These are phyloP conservation scores for Rugalucina vietnamica DNA, from an alignment of 2,888 invertebrate genomes.

Conservation along the genomic window DNA sequence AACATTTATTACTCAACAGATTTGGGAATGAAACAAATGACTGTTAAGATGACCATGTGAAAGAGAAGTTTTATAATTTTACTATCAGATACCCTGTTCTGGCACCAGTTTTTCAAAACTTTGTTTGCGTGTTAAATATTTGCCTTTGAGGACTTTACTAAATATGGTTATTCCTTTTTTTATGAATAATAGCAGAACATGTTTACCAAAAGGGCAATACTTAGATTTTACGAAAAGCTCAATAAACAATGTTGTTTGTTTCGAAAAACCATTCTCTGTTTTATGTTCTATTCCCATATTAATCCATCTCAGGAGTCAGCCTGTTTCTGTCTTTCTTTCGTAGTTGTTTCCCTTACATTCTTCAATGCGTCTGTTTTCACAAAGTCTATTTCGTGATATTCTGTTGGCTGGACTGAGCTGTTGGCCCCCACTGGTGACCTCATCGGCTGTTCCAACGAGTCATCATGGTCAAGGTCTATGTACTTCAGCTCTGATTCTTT, in stretches of 20 bases:
- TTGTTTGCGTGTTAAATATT: too few species aligned
- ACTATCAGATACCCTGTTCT: not conserved
- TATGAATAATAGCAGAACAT: not conserved
- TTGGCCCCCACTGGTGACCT: conserved; percentile 56
- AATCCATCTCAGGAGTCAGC: not conserved
- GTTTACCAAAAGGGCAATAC: not conserved
- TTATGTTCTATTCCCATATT: not conserved
- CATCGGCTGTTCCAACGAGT: conserved; percentile 58
- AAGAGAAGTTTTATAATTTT: not conserved
- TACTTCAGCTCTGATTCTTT: conserved; percentile 88
- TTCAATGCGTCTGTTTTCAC: conserved; percentile 96
- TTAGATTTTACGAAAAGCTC: not conserved
- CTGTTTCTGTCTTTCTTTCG: conserved; percentile 38
- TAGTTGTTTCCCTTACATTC: conserved; percentile 83
- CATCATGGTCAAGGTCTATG: conserved; percentile 93
- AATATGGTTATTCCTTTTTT: too few species aligned
- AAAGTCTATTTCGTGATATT: conserved; percentile 97
- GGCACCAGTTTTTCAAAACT: too few species aligned
- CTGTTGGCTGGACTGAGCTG: conserved; percentile 84
- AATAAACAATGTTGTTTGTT: too few species aligned
- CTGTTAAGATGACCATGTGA: not conserved
- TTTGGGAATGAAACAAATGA: not conserved
- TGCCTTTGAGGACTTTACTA: too few species aligned
- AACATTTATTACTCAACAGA: too few species aligned
- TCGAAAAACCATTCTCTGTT: not conserved